phyloP scores from a whole-genome alignment of 2,113 vertebrate genomes.

The Dromas ardeola region DNA sequence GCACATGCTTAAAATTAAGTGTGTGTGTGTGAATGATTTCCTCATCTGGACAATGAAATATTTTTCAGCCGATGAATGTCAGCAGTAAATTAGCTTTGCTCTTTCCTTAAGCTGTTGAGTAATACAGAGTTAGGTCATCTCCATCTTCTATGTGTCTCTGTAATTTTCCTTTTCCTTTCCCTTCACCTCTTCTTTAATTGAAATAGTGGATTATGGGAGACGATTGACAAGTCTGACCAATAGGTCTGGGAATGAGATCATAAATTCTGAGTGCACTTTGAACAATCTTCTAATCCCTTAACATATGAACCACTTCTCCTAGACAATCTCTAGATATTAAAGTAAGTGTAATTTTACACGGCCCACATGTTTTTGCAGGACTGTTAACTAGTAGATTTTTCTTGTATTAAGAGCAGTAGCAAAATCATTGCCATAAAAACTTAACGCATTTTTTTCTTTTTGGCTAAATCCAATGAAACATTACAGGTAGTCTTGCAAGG shows the following conservation, averaged over 20 bases:
- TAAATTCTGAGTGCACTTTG: constrained; percentile 17
- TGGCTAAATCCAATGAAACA: not conserved
- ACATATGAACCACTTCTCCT: not conserved
- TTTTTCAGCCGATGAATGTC: not conserved
- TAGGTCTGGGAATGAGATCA: constrained; percentile 31
- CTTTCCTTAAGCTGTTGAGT: not conserved
- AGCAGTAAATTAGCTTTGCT: not conserved
- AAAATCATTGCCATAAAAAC: not conserved
- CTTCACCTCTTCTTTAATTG: not conserved
- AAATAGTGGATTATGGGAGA: not conserved
- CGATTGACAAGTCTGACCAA: constrained; percentile 10
- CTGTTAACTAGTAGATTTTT: not conserved
- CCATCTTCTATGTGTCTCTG: not conserved
- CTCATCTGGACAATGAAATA: not conserved
- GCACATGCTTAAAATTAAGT: not conserved
- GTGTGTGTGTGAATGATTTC: not conserved
- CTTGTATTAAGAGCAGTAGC: not conserved
- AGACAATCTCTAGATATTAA: constrained; percentile 10
- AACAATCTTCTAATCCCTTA: constrained; percentile 26
- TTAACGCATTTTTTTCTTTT: not conserved
- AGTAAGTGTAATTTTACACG: constrained; percentile 34
- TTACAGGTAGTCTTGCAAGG: not conserved
- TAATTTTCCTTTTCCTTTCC: not conserved
- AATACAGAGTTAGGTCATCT: not conserved
- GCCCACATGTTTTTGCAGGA: constrained; percentile 13